Conservation (phyloP, 2,888 invertebrate genomes). For the Eupithecia subumbrata region DNA sequence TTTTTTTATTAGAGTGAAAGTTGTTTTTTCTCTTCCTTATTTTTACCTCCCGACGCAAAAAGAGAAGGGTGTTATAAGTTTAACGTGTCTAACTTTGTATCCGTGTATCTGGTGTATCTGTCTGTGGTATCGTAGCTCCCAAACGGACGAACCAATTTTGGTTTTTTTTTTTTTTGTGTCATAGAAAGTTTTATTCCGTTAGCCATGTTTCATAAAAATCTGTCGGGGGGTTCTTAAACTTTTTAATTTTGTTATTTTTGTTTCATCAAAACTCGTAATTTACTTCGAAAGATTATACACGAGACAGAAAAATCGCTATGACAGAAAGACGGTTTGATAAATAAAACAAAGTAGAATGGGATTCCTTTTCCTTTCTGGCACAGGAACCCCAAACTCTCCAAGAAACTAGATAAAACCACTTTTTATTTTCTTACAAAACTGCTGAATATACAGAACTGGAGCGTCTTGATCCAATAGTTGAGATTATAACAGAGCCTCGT, state of each 20-base stretch:
- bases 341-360: neutral
- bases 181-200: too few relatives aligned
- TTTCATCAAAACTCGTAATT: neutral
- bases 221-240: too few relatives aligned
- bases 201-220: too few relatives aligned
- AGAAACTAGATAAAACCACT: conserved; percentile 2
- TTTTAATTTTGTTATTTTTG: too few relatives aligned
- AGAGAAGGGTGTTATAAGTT: too few relatives aligned
- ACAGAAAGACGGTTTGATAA: neutral
- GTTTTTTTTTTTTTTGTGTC: too few relatives aligned
- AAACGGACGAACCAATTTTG: too few relatives aligned
- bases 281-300: neutral
- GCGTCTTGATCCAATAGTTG: neutral
- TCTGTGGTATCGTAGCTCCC: too few relatives aligned
- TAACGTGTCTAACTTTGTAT: too few relatives aligned
- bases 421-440: neutral
- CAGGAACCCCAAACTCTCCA: neutral
- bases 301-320: neutral
- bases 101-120: too few relatives aligned
- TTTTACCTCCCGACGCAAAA: too few relatives aligned
- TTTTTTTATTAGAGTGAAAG: neutral
- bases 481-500: conserved; percentile 1
- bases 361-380: neutral
- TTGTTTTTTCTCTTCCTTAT: neutral
- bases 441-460: neutral